Base-by-base conservation (phyloP, 1,140 invertebrate genomes). In the Gryllus bimaculatus region DNA sequence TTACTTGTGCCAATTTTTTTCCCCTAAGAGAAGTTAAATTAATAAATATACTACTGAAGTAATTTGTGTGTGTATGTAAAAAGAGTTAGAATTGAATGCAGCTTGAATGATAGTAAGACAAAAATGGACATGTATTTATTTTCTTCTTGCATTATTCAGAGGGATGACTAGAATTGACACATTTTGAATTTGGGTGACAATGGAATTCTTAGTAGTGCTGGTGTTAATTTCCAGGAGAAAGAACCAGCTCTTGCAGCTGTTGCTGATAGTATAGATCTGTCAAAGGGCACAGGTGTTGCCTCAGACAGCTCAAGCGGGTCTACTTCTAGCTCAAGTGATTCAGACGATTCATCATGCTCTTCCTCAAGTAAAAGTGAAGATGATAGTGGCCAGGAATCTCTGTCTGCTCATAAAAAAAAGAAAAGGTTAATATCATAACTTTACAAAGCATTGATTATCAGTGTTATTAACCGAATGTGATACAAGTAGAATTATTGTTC, bases 231-330 rank as follows among this genome's bases (percentile, higher is more conserved):
- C 7, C 84, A 90, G 85, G 89, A 90, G 81, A 91, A 93, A 83
- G 92, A 95, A 80, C 93, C 95, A 0, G 94, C 96, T 39, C 85
- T 98, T 77, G 95, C 95, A 18, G 88, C 89, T 73, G 86, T 98
- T 39, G 95, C 97, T 18, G 94, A 96, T 82, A 89, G 89, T 82
- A 93, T 98, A 82, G 96, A 98, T 86, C 87, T 98, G 47, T 93
- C 90, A 82, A 89, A 94, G 84, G 91, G 93, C 75, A 96, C 95
- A 15, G 96, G 97, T 8, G 92, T 98, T 48, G 96, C 96, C 13
- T 98, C 96, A 8, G 97, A 98, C 87, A 96, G 94, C 81, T 96
- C 94, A 0, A 96, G 94, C 83, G 95, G 94, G 82, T 96, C 95
- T 12, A 95, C 93, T 66, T 95, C 94, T 75, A 95, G 93, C 78